Conservation (phyloP, 2,888 invertebrate genomes). For the Rhingia rostrata region DNA sequence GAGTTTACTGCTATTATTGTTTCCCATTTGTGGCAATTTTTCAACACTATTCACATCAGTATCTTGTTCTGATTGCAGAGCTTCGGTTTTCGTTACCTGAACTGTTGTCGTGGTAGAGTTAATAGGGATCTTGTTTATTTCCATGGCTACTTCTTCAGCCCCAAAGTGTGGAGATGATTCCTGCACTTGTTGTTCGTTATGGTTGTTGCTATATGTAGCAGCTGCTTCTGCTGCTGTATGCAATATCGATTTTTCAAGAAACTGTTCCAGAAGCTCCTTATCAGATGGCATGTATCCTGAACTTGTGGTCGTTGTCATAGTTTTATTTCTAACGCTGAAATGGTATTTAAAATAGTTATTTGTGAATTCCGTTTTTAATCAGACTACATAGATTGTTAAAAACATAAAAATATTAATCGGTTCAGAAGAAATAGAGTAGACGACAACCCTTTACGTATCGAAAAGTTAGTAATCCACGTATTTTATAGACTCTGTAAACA, state of each 20-base stretch:
- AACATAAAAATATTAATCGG: no score
- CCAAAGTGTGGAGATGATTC: constrained; percentile 4
- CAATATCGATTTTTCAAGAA: constrained; percentile 47
- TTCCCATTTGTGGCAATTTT: constrained; percentile 2
- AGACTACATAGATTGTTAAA: neutral
- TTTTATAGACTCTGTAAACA: no score
- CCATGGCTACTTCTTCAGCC: neutral
- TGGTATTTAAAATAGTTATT: neutral
- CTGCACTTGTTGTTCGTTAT: constrained; percentile 15
- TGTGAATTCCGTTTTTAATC: neutral
- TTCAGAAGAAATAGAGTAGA: no score
- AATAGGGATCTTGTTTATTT: constrained; percentile 10
- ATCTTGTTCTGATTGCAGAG: neutral
- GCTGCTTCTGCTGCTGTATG: constrained; percentile 36
- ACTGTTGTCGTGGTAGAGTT: constrained; percentile 6
- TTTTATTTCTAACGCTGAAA: constrained; percentile 34
- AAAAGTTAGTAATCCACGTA: no score
- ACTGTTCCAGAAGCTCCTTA: constrained; percentile 32
- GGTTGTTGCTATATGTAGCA: constrained; percentile 6
- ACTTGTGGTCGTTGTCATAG: constrained; percentile 17
- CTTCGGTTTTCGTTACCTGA: neutral
- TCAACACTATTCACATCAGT: neutral
- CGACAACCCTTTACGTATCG: no score
- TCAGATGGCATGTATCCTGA: constrained; percentile 35
- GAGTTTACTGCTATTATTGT: constrained; percentile 16